Percentiles rank a stretch among this genome's conserved stretches.
These are phyloP conservation scores for Zootermopsis nevadensis DNA, from an alignment of 2,888 invertebrate species.

Conservation along the genomic window DNA sequence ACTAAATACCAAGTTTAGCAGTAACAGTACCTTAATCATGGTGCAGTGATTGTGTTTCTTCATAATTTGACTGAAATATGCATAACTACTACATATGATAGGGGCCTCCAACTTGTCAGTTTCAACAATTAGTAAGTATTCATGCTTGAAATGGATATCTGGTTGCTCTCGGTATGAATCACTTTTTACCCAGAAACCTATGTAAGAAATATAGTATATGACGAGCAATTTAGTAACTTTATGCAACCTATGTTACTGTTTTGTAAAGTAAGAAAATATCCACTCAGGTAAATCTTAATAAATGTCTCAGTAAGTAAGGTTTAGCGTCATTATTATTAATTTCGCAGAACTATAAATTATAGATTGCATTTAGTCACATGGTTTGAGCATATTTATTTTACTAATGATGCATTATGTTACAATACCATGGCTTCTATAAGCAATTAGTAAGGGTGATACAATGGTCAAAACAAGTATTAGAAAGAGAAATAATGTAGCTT, in stretches of 20 bases:
- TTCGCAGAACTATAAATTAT: too few species aligned
- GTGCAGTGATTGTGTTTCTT: constrained; percentile 69
- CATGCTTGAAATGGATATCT: constrained; percentile 75
- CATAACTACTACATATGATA: constrained; percentile 76
- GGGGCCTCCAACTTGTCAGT: constrained; percentile 69
- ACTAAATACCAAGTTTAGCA: too few species aligned
- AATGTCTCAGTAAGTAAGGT: too few species aligned
- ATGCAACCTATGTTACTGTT: too few species aligned
- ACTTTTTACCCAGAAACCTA: constrained; percentile 80
- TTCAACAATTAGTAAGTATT: constrained; percentile 75
- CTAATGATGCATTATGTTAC: neutral
- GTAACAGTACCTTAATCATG: constrained; percentile 68
- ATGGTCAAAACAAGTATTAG: constrained; percentile 72
- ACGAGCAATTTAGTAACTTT: too few species aligned
- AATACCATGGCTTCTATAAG: constrained; percentile 76
- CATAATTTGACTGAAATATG: constrained; percentile 66
- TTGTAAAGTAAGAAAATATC: too few species aligned
- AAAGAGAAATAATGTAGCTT: constrained; percentile 77
- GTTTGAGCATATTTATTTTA: too few species aligned
- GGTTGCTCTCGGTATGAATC: constrained; percentile 81
- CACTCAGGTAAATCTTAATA: too few species aligned
- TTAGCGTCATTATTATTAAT: too few species aligned
- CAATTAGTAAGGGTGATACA: constrained; percentile 76
- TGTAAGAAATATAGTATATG: neutral
- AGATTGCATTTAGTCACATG: too few species aligned